These are phyloP conservation scores for Muschampia plurimacula DNA, from an alignment of 2,888 invertebrate species.

Conservation along the genomic window DNA sequence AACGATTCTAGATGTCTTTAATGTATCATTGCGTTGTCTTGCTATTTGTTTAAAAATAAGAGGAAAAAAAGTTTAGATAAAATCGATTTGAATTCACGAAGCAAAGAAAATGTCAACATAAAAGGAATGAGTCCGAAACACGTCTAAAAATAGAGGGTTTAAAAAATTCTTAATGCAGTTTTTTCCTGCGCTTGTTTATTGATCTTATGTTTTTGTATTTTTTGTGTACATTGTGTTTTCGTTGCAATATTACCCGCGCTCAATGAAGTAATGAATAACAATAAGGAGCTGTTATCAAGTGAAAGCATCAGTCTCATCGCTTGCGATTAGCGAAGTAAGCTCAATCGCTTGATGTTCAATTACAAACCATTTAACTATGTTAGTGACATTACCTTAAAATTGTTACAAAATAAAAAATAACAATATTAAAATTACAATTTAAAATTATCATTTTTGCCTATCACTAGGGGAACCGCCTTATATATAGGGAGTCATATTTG, in stretches of 20 bases:
- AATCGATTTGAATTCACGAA: slow-evolving; percentile 13
- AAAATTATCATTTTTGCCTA: no score
- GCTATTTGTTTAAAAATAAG: background rate
- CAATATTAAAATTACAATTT: no score
- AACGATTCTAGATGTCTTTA: background rate
- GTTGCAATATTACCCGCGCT: slow-evolving; percentile 35
- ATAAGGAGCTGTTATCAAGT: slow-evolving; percentile 23
- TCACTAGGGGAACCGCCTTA: no score
- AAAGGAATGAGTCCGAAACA: slow-evolving; percentile 22
- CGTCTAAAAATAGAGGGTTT: slow-evolving; percentile 23
- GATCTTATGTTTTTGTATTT: slow-evolving; percentile 27
- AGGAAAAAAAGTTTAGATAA: background rate
- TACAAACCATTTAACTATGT: no score
- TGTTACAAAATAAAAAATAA: no score
- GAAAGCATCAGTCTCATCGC: background rate
- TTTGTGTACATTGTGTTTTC: slow-evolving; percentile 30
- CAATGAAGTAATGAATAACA: slow-evolving; percentile 42
- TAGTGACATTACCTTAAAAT: no score
- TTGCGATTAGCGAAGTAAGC: background rate
- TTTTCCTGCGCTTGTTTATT: slow-evolving; percentile 29
- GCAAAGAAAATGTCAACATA: slow-evolving; percentile 5
- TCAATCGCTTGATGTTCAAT: no score
- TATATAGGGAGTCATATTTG: no score
- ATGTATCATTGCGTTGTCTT: background rate
- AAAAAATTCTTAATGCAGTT: slow-evolving; percentile 24